Percentiles rank a stretch among this genome's conserved stretches.
Evolutionary conservation across 1,140 invertebrate genomes (phyloP).

Genomic region (Tribolium castaneum): DNA sequence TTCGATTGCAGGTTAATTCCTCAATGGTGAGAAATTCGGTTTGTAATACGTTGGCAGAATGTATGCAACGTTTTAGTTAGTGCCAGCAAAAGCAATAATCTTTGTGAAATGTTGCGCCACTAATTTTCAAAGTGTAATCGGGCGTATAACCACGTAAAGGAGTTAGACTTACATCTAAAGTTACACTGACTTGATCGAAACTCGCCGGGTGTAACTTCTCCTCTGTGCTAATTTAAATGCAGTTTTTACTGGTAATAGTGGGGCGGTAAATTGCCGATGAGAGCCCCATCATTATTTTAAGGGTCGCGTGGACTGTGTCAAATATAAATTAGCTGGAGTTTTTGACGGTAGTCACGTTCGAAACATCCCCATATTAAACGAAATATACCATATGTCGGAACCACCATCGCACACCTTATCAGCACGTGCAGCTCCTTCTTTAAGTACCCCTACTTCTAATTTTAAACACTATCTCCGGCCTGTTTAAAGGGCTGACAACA

Average conservation of each 20-base stretch:
- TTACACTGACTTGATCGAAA: conserved; percentile 37
- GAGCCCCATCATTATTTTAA: not conserved
- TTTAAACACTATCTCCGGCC: conserved; percentile 34
- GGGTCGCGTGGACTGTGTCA: not conserved
- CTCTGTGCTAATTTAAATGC: conserved; percentile 3
- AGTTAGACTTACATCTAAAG: conserved; percentile 43
- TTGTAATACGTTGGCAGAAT: conserved; percentile 9
- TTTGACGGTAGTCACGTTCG: not conserved
- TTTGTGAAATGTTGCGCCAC: conserved; percentile 46
- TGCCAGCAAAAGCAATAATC: conserved; percentile 41
- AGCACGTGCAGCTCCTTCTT: conserved; percentile 35
- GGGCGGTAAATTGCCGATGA: conserved; percentile 8
- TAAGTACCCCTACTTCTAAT: conserved; percentile 38
- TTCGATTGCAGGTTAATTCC: not conserved
- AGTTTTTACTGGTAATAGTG: not conserved
- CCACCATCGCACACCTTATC: conserved; percentile 34
- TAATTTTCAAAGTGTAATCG: conserved; percentile 45
- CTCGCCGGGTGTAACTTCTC: conserved; percentile 1
- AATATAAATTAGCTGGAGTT: conserved; percentile 23
- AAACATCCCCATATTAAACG: conserved; percentile 19
- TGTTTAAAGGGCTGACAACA: conserved; percentile 42
- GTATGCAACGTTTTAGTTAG: conserved; percentile 29
- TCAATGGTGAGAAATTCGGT: conserved; percentile 12
- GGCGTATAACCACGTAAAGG: conserved; percentile 42
- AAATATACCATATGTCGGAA: conserved; percentile 33